Percentiles rank a stretch among this genome's conserved stretches.
phyloP scores from a whole-genome alignment of 2,888 invertebrate genomes.

The Aphodius granarius region DNA sequence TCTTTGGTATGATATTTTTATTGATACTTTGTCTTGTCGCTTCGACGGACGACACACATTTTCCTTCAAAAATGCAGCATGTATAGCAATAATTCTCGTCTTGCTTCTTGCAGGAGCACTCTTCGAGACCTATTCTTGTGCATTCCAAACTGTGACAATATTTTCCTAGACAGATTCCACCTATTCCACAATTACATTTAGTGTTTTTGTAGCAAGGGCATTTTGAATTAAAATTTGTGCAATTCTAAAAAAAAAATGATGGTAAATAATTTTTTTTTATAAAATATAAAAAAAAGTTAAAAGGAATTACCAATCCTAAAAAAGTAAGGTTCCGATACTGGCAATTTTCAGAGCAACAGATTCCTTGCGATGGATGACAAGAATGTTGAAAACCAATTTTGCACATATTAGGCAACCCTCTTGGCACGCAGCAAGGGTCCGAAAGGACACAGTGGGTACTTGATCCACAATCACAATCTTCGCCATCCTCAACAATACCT shows the following conservation, averaged over 20 bases:
- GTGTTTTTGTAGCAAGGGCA: slow-evolving; percentile 50
- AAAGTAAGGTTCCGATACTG: slow-evolving; percentile 49
- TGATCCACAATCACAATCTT: slow-evolving; percentile 71
- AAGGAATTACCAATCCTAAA: slow-evolving; percentile 43
- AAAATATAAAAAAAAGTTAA: background rate
- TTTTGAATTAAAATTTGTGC: slow-evolving; percentile 44
- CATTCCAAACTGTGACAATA: slow-evolving; percentile 58
- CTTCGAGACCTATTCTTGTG: slow-evolving; percentile 52
- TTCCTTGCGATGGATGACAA: slow-evolving; percentile 60
- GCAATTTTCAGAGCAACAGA: slow-evolving; percentile 56
- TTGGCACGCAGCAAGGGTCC: slow-evolving; percentile 59
- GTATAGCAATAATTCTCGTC: slow-evolving; percentile 26
- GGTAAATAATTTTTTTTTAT: slow-evolving; percentile 14
- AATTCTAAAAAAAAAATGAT: slow-evolving; percentile 50
- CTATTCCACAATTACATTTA: slow-evolving; percentile 55
- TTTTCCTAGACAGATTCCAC: slow-evolving; percentile 54
- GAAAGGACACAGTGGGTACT: slow-evolving; percentile 55
- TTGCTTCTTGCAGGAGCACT: slow-evolving; percentile 53
- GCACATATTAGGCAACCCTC: slow-evolving; percentile 56
- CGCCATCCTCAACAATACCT: slow-evolving; percentile 68
- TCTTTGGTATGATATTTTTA: background rate
- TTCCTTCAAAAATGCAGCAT: slow-evolving; percentile 31
- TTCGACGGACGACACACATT: slow-evolving; percentile 27
- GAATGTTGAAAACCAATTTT: slow-evolving; percentile 51
- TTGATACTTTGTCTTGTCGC: background rate